Conservation (phyloP, 2,797 vertebrate genomes). For the Limnodromus scolopaceus region DNA sequence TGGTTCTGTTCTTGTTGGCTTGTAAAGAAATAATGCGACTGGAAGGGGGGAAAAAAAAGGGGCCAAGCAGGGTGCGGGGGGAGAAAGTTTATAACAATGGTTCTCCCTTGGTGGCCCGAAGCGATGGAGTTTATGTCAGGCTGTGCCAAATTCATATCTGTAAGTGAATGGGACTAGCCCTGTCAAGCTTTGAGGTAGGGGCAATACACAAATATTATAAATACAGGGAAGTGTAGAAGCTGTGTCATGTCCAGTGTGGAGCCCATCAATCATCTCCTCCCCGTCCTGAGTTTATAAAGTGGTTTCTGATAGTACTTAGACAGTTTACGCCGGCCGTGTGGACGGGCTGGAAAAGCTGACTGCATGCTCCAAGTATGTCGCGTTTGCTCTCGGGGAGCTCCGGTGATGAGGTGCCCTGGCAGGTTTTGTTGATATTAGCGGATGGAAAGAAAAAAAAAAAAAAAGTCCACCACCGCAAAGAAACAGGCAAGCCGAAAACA, state of each 20-base stretch:
- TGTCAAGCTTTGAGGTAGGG: conserved; percentile 49
- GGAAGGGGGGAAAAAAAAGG: conserved; percentile 62
- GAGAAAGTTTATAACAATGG: conserved; percentile 69
- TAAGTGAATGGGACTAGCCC: conserved; percentile 34
- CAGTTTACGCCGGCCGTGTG: conserved; percentile 39
- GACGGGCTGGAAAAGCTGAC: conserved; percentile 70
- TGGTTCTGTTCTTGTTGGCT: conserved; percentile 91
- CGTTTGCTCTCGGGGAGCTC: conserved; percentile 15
- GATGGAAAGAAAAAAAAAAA: background rate
- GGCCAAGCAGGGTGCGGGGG: conserved; percentile 61
- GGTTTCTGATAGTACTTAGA: conserved; percentile 61
- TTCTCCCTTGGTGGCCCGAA: conserved; percentile 85
- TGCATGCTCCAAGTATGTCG: conserved; percentile 62
- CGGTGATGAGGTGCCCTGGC: conserved; percentile 8
- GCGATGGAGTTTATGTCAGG: conserved; percentile 52
- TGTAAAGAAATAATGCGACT: conserved; percentile 93
- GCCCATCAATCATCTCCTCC: conserved; percentile 64
- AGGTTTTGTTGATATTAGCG: conserved; percentile 43
- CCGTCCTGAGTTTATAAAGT: conserved; percentile 63
- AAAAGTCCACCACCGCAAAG: background rate
- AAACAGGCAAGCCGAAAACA: background rate
- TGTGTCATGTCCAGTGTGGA: conserved; percentile 47
- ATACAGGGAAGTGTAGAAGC: conserved; percentile 61
- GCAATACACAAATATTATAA: conserved; percentile 63
- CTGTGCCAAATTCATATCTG: conserved; percentile 62